These are phyloP conservation scores for Sphaeridia pumilis DNA, from an alignment of 2,888 invertebrate species.

Conservation along the genomic window DNA sequence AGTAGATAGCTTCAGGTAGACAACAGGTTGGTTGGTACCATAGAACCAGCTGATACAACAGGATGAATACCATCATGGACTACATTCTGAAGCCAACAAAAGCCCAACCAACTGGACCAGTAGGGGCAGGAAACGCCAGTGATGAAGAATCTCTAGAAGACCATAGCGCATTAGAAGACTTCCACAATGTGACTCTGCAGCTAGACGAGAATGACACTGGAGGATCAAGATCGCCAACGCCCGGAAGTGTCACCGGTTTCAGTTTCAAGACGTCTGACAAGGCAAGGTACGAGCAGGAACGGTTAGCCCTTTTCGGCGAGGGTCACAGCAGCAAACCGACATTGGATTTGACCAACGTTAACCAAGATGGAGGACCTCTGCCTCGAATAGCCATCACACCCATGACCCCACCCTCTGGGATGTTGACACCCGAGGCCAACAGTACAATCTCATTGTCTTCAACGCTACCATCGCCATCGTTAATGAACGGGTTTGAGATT, in stretches of 20 bases:
- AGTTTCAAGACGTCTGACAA: not conserved
- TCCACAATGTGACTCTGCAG: constrained; percentile 36
- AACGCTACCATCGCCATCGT: constrained; percentile 14
- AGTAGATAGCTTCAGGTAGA: no score
- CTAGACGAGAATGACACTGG: constrained; percentile 27
- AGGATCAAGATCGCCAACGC: not conserved
- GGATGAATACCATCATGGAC: not conserved
- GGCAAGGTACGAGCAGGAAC: constrained; percentile 1
- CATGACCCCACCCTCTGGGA: constrained; percentile 29
- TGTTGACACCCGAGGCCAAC: constrained; percentile 26
- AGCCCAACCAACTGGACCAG: not conserved
- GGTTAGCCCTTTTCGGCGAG: not conserved
- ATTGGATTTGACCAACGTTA: no score
- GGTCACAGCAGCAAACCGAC: no score
- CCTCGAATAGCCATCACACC: constrained; percentile 31
- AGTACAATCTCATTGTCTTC: constrained; percentile 28
- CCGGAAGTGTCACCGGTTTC: not conserved
- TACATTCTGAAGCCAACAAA: not conserved
- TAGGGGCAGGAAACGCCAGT: no score
- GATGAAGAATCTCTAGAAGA: constrained; percentile 34
- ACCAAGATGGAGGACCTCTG: constrained; percentile 17
- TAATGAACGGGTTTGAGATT: no score
- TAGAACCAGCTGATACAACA: no score
- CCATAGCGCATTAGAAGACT: constrained; percentile 29
- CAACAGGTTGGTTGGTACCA: no score